Evolutionary conservation across 2,113 vertebrate genomes (phyloP), one percentile per base, ranked within the genome.

Genomic region (Dryoscopus gambensis): DNA sequence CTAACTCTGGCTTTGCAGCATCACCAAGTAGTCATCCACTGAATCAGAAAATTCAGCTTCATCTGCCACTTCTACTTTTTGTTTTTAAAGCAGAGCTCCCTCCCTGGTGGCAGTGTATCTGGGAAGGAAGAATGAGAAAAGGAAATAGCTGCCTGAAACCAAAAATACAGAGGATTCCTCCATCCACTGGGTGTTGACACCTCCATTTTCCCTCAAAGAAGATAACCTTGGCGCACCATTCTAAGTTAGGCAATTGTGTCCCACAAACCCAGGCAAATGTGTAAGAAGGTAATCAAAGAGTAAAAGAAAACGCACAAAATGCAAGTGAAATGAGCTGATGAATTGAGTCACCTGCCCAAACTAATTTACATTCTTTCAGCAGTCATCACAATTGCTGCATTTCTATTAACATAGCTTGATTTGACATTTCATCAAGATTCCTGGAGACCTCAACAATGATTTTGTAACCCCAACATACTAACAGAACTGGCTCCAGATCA

Each of bases 341-440:
- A 86, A 86, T 6, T 49, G 55, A 96, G 53, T 55, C 2, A 7
- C 59, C 64, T 90, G 92, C 21, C 63, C 83, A 81, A 92, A 74
- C 33, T 95, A 25, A 95, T 92, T 79, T 84, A 81, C 63, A 62
- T 90, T 92, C 60, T 67, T 90, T 47, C 86, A 94, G 71, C 71
- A 76, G 81, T 57, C 64, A 87, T 39, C 65, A 75, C 57, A 84
- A 89, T 62, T 79, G 69, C 70, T 89, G 57, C 28, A 12, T 68
- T 91, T 79, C 7, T 3, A 94, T 84, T 95, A 94, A 89, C 0
- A 1, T 49, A 87, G 73, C 78, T 89, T 79, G 84, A 91, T 94
- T 83, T 82, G 65, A 85, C 60, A 49, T 93, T 94, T 92, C 74
- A 60, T 85, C 81, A 76, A 75, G 87, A 91, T 71, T 95, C 81